Base-by-base conservation (phyloP, 2,113 vertebrate genomes). In the Leuciscus idus region DNA sequence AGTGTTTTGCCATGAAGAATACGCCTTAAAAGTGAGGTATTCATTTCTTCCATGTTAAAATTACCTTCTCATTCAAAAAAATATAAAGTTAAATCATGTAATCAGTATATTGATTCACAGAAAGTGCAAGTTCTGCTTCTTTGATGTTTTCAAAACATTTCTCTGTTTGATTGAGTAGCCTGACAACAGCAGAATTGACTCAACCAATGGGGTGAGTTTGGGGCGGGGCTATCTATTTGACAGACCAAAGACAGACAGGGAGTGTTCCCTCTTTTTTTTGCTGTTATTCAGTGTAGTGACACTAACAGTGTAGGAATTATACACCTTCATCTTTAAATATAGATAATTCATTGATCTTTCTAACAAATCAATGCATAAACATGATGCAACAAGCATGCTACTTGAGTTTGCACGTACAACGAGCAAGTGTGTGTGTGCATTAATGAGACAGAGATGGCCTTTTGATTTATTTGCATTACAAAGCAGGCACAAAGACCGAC, bases 391-490 rank as follows among this genome's bases (percentile, higher is more conserved):
- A 52, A 57, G 52, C 76, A 62, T 46, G 33, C 23, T 23, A 62
- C 78, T 80, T 26, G 33, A 59, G 19, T 19, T 62, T 61, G 33
- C 57, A 26, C 15, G 1, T 0, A 26, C 48, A 50, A 39, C 17
- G 6, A 50, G n/a, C 33, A 36, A 79, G 39, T 75, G 52, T 79
- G 77, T 59, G 36, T 26, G 33, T 13, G n/a, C 23, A 46, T 61
- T 89, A 85, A 91, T 91, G 84, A 90, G 81, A 55, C 72, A 28
- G 88, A 87, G 85, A 89, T 87, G 85, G 86, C 82, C 84, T 72
- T 33, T 28, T 79, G 88, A 88, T 90, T 87, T 91, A 91, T 91
- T 87, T 88, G 84, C 87, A 88, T 88, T 87, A 85, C 85, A 59
- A 88, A 87, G 83, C 50, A 82, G 75, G 75, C 46, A 12, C 68